A percentile compares a stretch with the other conserved stretches of the same genome.
phyloP scores from a whole-genome alignment of 2,113 vertebrate species.

The Falcunculus frontatus region DNA sequence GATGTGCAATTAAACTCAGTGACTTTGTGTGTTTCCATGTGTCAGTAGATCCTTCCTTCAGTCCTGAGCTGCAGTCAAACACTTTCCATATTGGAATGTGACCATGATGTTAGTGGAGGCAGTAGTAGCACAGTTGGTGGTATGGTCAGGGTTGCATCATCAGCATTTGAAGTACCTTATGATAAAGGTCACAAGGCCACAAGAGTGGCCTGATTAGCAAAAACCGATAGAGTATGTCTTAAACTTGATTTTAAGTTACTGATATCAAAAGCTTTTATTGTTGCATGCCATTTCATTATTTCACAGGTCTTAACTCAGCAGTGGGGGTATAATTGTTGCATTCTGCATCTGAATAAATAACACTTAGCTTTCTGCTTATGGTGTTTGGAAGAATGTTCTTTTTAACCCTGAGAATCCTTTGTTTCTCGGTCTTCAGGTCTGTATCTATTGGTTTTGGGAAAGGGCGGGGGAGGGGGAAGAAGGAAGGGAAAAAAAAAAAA shows the following conservation, averaged over 20 bases:
- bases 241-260: not conserved
- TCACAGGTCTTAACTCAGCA: not conserved
- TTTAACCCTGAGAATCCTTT: not conserved
- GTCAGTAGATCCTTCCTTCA: not conserved
- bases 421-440: not conserved
- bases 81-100: not conserved
- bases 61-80: not conserved
- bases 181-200: not conserved
- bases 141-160: not conserved
- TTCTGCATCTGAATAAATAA: not conserved
- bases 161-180: not conserved
- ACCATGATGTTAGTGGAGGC: not conserved
- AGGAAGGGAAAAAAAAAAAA: rapidly evolving
- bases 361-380: not conserved
- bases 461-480: not conserved
- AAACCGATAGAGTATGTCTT: not conserved
- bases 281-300: not conserved
- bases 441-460: not conserved
- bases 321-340: not conserved
- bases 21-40: not conserved
- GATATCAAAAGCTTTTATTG: not conserved
- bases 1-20: not conserved
- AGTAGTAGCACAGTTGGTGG: not conserved
- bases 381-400: not conserved
- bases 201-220: not conserved